A percentile compares a stretch with the other conserved stretches of the same genome.
Evolutionary conservation across 2,113 vertebrate genomes (phyloP).

Genomic region (Barbus barbus): DNA sequence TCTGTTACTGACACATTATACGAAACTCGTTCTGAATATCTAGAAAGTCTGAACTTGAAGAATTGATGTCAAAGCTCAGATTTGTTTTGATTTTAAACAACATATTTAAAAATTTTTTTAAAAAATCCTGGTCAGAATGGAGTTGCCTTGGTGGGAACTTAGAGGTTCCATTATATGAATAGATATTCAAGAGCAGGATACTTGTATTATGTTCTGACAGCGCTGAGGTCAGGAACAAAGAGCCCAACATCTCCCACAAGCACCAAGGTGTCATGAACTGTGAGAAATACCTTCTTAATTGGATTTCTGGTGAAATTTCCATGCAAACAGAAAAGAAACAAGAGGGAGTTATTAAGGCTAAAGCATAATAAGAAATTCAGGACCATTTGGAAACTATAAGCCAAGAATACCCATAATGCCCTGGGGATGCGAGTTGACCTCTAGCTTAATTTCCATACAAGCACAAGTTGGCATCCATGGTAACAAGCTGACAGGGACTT

Average conservation of each 20-base stretch:
- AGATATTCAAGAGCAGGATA: background rate
- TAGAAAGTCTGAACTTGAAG: background rate
- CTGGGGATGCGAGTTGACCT: conserved; percentile 31
- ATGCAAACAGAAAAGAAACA: background rate
- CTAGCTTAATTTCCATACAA: conserved; percentile 35
- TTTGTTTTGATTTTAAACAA: background rate
- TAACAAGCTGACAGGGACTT: conserved; percentile 34
- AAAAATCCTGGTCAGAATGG: background rate
- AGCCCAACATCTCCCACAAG: conserved; percentile 18
- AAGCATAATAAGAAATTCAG: conserved; percentile 9
- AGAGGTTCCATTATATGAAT: background rate
- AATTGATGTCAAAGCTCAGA: background rate
- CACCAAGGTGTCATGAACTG: conserved; percentile 36
- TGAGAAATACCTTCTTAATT: conserved; percentile 30
- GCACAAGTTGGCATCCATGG: conserved; percentile 28
- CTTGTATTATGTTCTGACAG: background rate
- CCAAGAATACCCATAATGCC: conserved; percentile 42
- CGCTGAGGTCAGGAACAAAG: background rate
- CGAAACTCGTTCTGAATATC: background rate
- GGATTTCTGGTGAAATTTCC: conserved; percentile 27
- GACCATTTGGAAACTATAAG: conserved; percentile 6
- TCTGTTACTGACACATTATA: background rate
- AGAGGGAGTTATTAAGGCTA: conserved; percentile 14
- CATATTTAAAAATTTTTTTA: background rate
- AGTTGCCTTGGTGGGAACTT: background rate